Base-by-base conservation (phyloP, 2,797 vertebrate species). In the Neopelma chrysocephalum region DNA sequence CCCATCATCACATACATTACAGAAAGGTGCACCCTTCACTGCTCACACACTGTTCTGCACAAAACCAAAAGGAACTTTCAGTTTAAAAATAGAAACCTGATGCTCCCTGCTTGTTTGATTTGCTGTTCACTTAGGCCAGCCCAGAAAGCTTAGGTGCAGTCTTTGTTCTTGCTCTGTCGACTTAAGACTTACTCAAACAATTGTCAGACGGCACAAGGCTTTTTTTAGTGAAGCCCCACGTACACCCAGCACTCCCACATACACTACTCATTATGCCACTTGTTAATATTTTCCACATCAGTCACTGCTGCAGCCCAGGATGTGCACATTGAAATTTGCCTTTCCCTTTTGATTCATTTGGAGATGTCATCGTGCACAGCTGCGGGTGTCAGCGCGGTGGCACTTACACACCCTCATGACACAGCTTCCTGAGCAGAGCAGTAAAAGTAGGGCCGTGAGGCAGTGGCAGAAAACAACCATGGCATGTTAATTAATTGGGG, bases 261-360 rank as follows among this genome's bases (percentile, higher is more conserved):
- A 15, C 12, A 0, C 60, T 26, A 7, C 57, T 75, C 90, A 34
- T 54, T 32, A 11, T 32, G 75, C 19, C 1, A 12, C 56, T 70
- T 17, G n/a, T 75, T 53, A 79, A 88, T 78, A 66, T 80, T 93
- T 96, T 90, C 90, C 34, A 0, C 62, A 47, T 50, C 91, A 81
- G 73, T 93, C 94, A 95, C 48, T n/a, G 80, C 71, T 54, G 48
- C 70, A 47, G 54, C 65, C 32, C 82, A 77, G 94, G 83, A 71
- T 16, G 66, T 16, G 29, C 89, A n/a, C 20, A 57, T 4, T 66
- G 57, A 50, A 42, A 42, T 73, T 2, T 72, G 90, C 68, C 92
- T 91, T 96, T 94, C 81, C 93, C 70, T 83, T 80, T 34, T 91
- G 94, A 91, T 94, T 94, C 91, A 94, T 11, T 31, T 3, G 0